Evolutionary conservation across 2,888 invertebrate genomes (phyloP), one percentile per base, ranked within the genome.

Genomic region (Alentia gelatinosa): DNA sequence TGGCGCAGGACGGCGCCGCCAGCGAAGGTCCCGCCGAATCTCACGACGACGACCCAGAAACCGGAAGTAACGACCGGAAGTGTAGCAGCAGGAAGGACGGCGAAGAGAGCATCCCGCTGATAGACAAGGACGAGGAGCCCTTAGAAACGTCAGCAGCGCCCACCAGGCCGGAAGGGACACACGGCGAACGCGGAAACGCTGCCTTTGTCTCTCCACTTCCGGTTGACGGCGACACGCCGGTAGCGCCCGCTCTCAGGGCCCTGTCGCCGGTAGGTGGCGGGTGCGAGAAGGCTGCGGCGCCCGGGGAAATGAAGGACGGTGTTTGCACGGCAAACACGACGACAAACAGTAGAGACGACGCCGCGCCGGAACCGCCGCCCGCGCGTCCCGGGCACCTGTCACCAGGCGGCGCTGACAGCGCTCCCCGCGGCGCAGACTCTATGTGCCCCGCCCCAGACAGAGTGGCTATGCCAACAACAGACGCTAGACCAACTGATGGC

Each of bases 71-170:
- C 15, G 39, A 79, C 39, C 79, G 39, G 30, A 26, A 33, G 74
- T 33, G 33, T 30, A 5, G 39, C 15, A 39, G 26, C 37, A 19
- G 79, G 79, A 39, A 79, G 23, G 79, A 79, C 37, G 23, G 15
- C 26, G 79, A 79, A 39, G 79, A 79, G 79, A 79, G 79, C 79
- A 39, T 79, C 35, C 79, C 79, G 9, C 39, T 79, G 39, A 79
- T 79, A 35, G 19, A 19, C n/a, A 35, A 39, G 79, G 79, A 79
- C 23, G 79, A 35, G 37, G 79, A 79, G 23, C 68, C 68, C 68
- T 30, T 30, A 12, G 68, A 26, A 1, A 68, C 30, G n/a, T 12
- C 68, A 3, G 68, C n/a, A 26, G 30, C 68, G 0, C 1, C 68
- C 30, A 30, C 26, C 68, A 3, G 23, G 33, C 26, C 68, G 1